Percentiles rank a stretch among this genome's conserved stretches.
Evolutionary conservation across 1,140 invertebrate genomes (phyloP).

Genomic region (Atopsyche davidsoni): DNA sequence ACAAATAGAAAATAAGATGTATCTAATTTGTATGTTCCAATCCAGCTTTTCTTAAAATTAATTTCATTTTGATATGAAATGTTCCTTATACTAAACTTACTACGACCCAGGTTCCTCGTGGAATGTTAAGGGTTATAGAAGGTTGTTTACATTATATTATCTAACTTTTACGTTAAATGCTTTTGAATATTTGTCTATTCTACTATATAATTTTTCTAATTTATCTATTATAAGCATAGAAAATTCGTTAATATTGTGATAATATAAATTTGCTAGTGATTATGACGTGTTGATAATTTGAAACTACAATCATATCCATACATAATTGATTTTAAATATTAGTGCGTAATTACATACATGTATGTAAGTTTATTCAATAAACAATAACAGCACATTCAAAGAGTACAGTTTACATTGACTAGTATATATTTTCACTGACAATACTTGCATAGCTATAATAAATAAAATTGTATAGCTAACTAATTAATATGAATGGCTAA

Average conservation of each 20-base stretch:
- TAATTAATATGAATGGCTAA: slow-evolving; percentile 1
- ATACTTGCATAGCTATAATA: background rate
- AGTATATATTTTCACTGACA: background rate
- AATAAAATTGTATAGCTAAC: background rate
- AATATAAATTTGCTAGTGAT: slow-evolving; percentile 1
- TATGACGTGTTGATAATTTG: background rate
- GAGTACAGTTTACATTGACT: slow-evolving; percentile 1
- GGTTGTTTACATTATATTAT: background rate
- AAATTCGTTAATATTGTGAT: background rate
- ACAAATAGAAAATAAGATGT: background rate
- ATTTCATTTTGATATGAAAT: too few species aligned
- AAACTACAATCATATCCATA: background rate
- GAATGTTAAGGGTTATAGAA: background rate
- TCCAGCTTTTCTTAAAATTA: background rate
- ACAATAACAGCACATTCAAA: background rate
- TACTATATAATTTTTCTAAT: background rate
- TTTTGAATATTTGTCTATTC: background rate
- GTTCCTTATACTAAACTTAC: too few species aligned
- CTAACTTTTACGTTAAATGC: background rate
- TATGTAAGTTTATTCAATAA: slow-evolving; percentile 3
- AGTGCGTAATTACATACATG: background rate
- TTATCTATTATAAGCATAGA: background rate
- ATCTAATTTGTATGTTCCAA: background rate
- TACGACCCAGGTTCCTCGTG: too few species aligned
- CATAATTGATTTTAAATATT: background rate